Evolutionary conservation across 2,888 invertebrate species (phyloP).

Genomic region (Dryadula phaetusa): DNA sequence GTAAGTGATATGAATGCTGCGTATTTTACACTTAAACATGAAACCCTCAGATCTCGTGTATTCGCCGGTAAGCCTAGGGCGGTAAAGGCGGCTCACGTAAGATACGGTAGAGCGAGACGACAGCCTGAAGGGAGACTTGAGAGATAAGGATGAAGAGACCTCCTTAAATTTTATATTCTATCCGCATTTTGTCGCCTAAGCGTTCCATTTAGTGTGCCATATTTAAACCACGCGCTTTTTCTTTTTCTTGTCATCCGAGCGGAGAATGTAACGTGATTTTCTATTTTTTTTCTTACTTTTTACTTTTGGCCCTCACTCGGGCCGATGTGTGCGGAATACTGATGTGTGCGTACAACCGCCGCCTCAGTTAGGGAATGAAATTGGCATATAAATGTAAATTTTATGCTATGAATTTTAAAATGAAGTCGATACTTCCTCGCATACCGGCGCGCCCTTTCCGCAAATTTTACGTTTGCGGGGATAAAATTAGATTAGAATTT

Average conservation of each 20-base stretch:
- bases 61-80: constrained; percentile 83
- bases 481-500: constrained; percentile 80
- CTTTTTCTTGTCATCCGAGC: constrained; percentile 74
- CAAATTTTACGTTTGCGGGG: constrained; percentile 70
- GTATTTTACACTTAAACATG: constrained; percentile 44
- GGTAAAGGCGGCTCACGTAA: constrained; percentile 75
- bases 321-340: constrained; percentile 78
- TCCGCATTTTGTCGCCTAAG: constrained; percentile 85
- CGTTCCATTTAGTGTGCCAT: constrained; percentile 85
- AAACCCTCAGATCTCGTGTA: constrained; percentile 75
- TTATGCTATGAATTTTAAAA: constrained; percentile 85
- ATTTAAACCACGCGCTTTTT: constrained; percentile 80
- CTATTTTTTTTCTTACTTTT: constrained; percentile 60
- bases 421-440: constrained; percentile 82
- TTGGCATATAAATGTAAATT: constrained; percentile 85
- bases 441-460: constrained; percentile 69
- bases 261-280: constrained; percentile 75
- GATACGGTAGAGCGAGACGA: constrained; percentile 70
- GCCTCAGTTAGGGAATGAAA: constrained; percentile 82
- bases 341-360: constrained; percentile 81
- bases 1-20: constrained; percentile 61
- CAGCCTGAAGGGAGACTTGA: constrained; percentile 50
- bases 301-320: constrained; percentile 65
- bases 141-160: constrained; percentile 66
- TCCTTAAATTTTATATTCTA: constrained; percentile 84